Base-by-base conservation (phyloP, 2,888 invertebrate genomes). In the Caenorhabditis wallacei region DNA sequence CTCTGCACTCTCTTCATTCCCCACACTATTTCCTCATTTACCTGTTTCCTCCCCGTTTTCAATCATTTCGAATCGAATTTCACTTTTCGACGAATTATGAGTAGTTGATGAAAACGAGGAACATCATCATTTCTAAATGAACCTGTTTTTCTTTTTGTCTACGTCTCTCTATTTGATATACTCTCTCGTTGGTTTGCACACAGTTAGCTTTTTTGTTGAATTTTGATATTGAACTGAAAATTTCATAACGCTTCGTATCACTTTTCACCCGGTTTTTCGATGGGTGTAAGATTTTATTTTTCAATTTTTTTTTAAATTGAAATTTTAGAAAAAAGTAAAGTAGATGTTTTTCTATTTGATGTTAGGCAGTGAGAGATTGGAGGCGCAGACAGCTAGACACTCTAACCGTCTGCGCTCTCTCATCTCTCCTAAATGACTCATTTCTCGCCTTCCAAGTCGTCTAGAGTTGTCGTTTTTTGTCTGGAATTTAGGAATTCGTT, bases 61-160 rank as follows among this genome's bases (percentile, higher is more conserved):
- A 53, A n/a, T 54, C 64, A 51, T 63, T 61, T 63, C 63, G 26
- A 63, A 40, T 35, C 64, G 24, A 68, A 54, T 40, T 68, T 54
- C 53, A 68, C 54, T 68, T 68, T 54, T 66, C 53, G 51, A 13
- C 66, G 35, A 66, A 51, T 66, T 66, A 53, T 53, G 30, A 30
- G 30, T 5, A 30, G 30, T 40, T 8, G 10, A 11, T n/a, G 40
- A 40, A 11, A 35, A 68, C n/a, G 22, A 48, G 18, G 22, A 53
- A 24, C 37, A 37, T 37, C 68, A 53, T 53, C 66, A 66, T 53
- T 13, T 4, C 20, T 35, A 64, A 64, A 64, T 64, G 64, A 64
- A 64, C 64, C 64, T 64, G 64, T 64, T 64, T 64, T 64, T 35
- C 48, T 64, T 8, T 7, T 5, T 63, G 35, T 68, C 53, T 68